Evolutionary conservation across 2,797 vertebrate genomes (phyloP).

Genomic region (Psittacula echo): DNA sequence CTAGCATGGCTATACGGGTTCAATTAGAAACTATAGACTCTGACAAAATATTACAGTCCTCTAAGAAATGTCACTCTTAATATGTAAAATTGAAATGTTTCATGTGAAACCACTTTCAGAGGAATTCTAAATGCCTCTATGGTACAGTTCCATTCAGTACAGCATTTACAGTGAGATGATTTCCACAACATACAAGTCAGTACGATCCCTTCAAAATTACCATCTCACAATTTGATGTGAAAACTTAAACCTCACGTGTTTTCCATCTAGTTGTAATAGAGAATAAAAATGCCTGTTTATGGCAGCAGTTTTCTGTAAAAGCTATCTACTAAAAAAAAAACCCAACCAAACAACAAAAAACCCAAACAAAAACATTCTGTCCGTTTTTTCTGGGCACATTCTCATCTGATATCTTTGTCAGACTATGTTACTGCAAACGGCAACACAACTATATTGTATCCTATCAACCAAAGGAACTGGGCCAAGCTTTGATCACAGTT

Average conservation of each 20-base stretch:
- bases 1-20: background rate
- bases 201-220: background rate
- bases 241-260: slow-evolving; percentile 21
- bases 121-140: background rate
- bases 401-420: slow-evolving; percentile 26
- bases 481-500: background rate
- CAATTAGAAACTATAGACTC: background rate
- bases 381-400: slow-evolving; percentile 4
- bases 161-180: background rate
- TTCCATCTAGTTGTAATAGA: background rate
- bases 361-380: background rate
- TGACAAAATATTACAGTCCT: slow-evolving; percentile 1
- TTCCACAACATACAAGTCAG: background rate
- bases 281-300: slow-evolving; percentile 5
- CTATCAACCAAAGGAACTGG: background rate
- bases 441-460: background rate
- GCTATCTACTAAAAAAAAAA: background rate
- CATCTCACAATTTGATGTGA: background rate
- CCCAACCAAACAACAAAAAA: background rate
- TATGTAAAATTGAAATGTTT: background rate
- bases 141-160: background rate
- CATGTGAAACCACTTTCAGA: background rate
- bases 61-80: background rate
- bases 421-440: background rate
- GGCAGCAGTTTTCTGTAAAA: slow-evolving; percentile 32